A percentile compares a stretch with the other conserved stretches of the same genome.
Evolutionary conservation across 2,113 vertebrate genomes (phyloP).

Genomic region (Mola mola): DNA sequence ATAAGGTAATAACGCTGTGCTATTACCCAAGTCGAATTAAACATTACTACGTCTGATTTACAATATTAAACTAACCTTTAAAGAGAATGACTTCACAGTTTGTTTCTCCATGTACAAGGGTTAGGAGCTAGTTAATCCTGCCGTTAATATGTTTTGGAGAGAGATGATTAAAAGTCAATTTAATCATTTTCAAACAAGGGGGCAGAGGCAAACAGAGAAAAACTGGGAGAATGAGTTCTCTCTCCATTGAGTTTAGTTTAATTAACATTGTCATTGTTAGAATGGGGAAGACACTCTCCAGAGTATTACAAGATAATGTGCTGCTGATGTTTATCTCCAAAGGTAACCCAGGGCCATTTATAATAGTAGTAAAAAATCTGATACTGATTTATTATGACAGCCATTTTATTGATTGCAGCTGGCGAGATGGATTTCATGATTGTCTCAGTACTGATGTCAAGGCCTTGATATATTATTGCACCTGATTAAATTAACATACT

Average conservation of each 20-base stretch:
- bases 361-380: constrained; percentile 37
- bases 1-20: too few species aligned
- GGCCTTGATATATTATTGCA: neutral
- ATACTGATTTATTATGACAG: constrained; percentile 48
- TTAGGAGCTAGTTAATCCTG: constrained; percentile 28
- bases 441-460: constrained; percentile 9
- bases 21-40: too few species aligned
- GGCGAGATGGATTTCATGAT: constrained; percentile 26
- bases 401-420: constrained; percentile 47
- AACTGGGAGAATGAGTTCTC: constrained; percentile 6
- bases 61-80: too few species aligned
- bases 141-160: constrained; percentile 35
- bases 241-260: constrained; percentile 46
- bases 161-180: constrained; percentile 44
- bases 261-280: constrained; percentile 63
- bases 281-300: constrained; percentile 44
- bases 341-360: constrained; percentile 41
- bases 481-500: constrained; percentile 11
- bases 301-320: constrained; percentile 42
- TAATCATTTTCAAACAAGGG: constrained; percentile 29
- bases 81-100: neutral
- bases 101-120: neutral
- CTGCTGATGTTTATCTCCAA: constrained; percentile 47
- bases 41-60: too few species aligned
- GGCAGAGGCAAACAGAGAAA: constrained; percentile 7